phyloP scores from a whole-genome alignment of 2,113 vertebrate genomes.

The Ibidorhyncha struthersii region DNA sequence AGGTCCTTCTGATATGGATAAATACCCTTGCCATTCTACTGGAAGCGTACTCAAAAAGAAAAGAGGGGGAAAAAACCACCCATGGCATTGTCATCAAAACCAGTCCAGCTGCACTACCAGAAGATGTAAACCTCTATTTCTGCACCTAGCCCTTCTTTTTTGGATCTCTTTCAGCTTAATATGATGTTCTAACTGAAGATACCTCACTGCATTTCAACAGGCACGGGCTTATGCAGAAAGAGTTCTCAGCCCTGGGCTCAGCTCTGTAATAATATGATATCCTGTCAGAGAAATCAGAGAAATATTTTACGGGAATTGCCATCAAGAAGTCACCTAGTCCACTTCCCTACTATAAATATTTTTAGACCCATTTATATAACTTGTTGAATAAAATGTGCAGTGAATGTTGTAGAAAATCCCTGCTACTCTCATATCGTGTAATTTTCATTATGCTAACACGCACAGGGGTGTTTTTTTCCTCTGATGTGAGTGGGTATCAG shows the following conservation, averaged over 20 bases:
- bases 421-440: not conserved
- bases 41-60: not conserved
- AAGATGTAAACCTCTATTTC: not conserved
- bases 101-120: not conserved
- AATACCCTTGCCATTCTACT: not conserved
- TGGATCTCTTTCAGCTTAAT: not conserved
- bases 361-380: not conserved
- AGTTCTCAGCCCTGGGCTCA: not conserved
- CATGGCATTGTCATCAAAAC: not conserved
- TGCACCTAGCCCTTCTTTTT: not conserved
- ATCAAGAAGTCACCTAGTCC: not conserved
- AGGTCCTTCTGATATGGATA: not conserved
- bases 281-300: not conserved
- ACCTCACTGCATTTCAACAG: not conserved
- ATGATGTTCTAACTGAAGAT: not conserved
- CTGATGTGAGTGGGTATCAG: not conserved
- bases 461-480: not conserved
- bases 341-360: not conserved
- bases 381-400: not conserved
- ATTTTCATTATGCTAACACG: not conserved
- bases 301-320: not conserved
- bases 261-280: not conserved
- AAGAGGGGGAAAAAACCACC: not conserved
- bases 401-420: not conserved
- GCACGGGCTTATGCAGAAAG: not conserved